These are phyloP conservation scores for Tachypleus tridentatus DNA, from an alignment of 1,140 invertebrate genomes.

Conservation along the genomic window DNA sequence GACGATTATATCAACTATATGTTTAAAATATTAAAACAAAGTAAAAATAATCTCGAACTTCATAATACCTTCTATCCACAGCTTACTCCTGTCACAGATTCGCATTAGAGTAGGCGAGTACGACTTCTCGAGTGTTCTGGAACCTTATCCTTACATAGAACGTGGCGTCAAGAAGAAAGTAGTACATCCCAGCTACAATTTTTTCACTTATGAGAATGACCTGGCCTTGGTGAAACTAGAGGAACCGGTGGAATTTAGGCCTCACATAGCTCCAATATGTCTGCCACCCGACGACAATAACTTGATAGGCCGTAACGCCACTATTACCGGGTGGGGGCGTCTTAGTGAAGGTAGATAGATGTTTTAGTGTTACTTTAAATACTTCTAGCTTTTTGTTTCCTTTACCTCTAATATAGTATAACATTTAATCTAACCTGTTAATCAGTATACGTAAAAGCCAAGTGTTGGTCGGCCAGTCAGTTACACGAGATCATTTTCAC, in stretches of 20 bases:
- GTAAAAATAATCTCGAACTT: too few species aligned
- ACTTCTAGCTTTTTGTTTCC: too few species aligned
- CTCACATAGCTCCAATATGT: conserved; percentile 81
- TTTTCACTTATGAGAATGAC: conserved; percentile 90
- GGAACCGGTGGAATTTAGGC: conserved; percentile 47
- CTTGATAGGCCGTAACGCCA: conserved; percentile 75
- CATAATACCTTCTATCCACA: too few species aligned
- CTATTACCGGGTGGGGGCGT: conserved; percentile 84
- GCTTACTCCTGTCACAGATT: conserved; percentile 78
- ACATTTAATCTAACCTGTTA: too few species aligned
- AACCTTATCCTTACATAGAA: conserved; percentile 71
- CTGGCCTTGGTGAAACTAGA: conserved; percentile 74
- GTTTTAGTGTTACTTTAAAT: too few species aligned
- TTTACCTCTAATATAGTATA: too few species aligned
- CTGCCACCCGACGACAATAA: conserved; percentile 73
- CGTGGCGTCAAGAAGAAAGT: conserved; percentile 49
- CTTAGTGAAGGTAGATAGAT: too few species aligned
- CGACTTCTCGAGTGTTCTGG: conserved; percentile 68
- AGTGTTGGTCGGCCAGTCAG: too few species aligned
- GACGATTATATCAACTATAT: too few species aligned
- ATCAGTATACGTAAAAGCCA: too few species aligned
- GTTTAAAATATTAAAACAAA: too few species aligned
- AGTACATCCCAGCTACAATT: conserved; percentile 87
- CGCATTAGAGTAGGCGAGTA: conserved; percentile 78
- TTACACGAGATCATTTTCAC: too few species aligned